Conservation (phyloP, 1,140 invertebrate genomes). For the Thrips palmi region DNA sequence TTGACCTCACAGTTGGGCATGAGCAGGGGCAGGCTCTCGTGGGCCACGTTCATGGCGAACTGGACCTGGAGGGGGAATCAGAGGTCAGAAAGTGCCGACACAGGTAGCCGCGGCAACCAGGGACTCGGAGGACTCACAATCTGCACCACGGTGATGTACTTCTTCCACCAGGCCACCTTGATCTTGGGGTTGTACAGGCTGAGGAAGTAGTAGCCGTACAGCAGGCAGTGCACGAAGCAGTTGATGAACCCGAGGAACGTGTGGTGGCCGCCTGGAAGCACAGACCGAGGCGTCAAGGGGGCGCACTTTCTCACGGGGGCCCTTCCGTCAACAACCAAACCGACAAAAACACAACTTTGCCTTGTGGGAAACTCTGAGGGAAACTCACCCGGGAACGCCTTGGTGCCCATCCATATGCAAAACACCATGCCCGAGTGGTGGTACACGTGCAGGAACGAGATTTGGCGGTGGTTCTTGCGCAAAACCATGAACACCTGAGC, state of each 20-base stretch:
- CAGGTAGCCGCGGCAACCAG: background rate
- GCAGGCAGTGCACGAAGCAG: slow-evolving; percentile 32
- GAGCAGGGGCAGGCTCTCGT: slow-evolving; percentile 43
- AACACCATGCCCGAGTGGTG: slow-evolving; percentile 47
- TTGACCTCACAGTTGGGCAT: slow-evolving; percentile 55
- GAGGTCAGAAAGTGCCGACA: slow-evolving; percentile 11
- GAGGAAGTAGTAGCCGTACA: slow-evolving; percentile 33
- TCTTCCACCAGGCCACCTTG: slow-evolving; percentile 35
- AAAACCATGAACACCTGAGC: slow-evolving; percentile 61
- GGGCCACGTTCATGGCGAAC: slow-evolving; percentile 50
- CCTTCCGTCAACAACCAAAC: slow-evolving; percentile 37
- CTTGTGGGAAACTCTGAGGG: no score
- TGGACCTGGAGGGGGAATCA: slow-evolving; percentile 34
- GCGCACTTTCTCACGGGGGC: slow-evolving; percentile 39
- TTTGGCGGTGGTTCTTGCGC: slow-evolving; percentile 51
- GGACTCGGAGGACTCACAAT: slow-evolving; percentile 21
- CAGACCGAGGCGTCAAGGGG: background rate
- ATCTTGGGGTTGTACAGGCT: slow-evolving; percentile 27
- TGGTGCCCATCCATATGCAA: slow-evolving; percentile 37
- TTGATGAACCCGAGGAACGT: slow-evolving; percentile 31
- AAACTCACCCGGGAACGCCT: slow-evolving; percentile 40
- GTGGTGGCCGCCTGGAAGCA: slow-evolving; percentile 26
- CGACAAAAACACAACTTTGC: no score
- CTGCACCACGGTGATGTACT: slow-evolving; percentile 32
- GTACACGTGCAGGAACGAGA: slow-evolving; percentile 52